Conservation (phyloP, 2,113 vertebrate species). For the Hippolais icterina region DNA sequence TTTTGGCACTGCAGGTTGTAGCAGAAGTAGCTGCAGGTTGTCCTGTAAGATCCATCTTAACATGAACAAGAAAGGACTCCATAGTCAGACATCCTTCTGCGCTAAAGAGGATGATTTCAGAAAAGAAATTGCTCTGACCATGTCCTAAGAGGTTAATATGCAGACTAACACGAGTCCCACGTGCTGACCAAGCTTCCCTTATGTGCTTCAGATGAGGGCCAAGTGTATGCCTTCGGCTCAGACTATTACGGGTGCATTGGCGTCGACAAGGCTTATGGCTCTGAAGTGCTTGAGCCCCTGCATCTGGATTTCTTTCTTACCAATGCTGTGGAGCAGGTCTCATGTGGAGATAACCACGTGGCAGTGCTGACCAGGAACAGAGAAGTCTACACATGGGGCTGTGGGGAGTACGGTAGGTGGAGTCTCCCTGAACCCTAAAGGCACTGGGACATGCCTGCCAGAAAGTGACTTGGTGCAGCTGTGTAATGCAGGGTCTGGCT, state of each 20-base stretch:
- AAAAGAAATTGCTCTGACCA: background rate
- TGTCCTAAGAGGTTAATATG: background rate
- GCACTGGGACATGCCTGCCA: background rate
- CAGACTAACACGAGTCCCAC: background rate
- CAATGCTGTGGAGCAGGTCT: constrained; percentile 89
- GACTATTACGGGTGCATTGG: constrained; percentile 99
- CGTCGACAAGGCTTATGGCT: constrained; percentile 78
- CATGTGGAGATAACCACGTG: constrained; percentile 96
- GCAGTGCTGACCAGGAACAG: constrained; percentile 87
- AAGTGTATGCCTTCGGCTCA: constrained; percentile 95
- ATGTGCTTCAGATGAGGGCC: constrained; percentile 87
- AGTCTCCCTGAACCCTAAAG: background rate
- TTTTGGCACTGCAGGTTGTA: background rate
- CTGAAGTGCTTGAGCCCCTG: constrained; percentile 88
- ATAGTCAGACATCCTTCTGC: background rate
- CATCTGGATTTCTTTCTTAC: constrained; percentile 89
- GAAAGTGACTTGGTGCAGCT: background rate
- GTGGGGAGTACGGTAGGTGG: constrained; percentile 90
- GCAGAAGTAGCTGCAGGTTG: background rate
- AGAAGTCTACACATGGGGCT: constrained; percentile 94
- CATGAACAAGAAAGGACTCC: background rate
- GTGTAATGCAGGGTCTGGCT: background rate
- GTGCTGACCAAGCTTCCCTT: constrained; percentile 5
- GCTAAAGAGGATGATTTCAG: background rate
- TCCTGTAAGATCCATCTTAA: background rate